Evolutionary conservation across 1,140 invertebrate genomes (phyloP).

Genomic region (Euschistus heros): DNA sequence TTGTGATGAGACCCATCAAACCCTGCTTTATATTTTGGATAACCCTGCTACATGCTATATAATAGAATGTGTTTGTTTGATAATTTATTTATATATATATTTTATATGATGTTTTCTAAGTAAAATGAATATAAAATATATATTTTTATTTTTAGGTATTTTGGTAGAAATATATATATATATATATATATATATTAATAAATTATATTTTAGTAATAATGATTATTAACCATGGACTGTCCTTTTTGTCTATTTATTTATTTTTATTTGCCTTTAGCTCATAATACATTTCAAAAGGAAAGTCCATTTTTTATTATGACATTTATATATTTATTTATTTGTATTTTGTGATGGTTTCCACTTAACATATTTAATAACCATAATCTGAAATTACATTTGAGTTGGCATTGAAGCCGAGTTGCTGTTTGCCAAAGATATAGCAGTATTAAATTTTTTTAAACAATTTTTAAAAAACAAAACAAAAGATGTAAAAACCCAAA

Average conservation of each 20-base stretch:
- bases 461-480: too few relatives aligned
- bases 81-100: conserved; percentile 6
- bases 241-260: background rate
- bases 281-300: too few relatives aligned
- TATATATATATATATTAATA: too few relatives aligned
- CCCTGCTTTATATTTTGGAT: conserved; percentile 36
- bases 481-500: too few relatives aligned
- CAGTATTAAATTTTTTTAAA: background rate
- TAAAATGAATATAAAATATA: too few relatives aligned
- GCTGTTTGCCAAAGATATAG: background rate
- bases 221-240: background rate
- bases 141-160: too few relatives aligned
- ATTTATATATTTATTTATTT: too few relatives aligned
- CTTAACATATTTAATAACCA: too few relatives aligned
- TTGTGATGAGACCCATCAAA: conserved; percentile 22
- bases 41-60: conserved; percentile 35
- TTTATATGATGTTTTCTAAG: background rate
- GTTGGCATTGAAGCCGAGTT: conserved; percentile 10
- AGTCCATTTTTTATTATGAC: too few relatives aligned
- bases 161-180: too few relatives aligned
- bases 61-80: conserved; percentile 16
- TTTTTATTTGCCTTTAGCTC: background rate
- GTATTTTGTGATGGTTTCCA: too few relatives aligned
- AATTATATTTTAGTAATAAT: too few relatives aligned
- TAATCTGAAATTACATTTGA: conserved; percentile 9